Base-by-base conservation (phyloP, 2,113 vertebrate species). In the Pelecanoides urinatrix region DNA sequence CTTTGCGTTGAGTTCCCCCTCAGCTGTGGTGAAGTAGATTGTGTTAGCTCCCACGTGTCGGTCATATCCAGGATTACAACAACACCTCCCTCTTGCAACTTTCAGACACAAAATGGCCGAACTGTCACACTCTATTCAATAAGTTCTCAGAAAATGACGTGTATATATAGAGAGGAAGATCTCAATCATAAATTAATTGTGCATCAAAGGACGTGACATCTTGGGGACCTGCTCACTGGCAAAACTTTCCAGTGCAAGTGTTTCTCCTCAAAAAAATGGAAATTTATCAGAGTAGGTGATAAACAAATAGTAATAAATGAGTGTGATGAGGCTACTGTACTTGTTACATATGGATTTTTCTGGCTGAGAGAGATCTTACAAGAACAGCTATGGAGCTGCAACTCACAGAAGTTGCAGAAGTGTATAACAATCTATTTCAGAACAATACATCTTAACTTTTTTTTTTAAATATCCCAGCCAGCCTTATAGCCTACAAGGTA, bases 231-330 rank as follows among this genome's bases (percentile, higher is more conserved):
- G 42, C 9, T 86, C 27, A 62, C 55, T 75, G 47, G n/a, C 74
- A 96, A 91, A 97, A 73, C 7, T 47, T 72, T 30, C 15, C n/a
- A 12, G 22, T 23, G 13, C 26, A 68, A 74, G 29, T 40, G 22
- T 68, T 75, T 65, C 61, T 78, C 29, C 27, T 56, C 7, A 6
- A 29, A 62, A 86, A 83, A 27, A 10, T 76, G 21, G 47, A 95
- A 96, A 83, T 29, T 56, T 95, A 16, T 45, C 27, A 71, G 22
- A 5, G 75, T 62, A 73, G 59, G 26, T 52, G 62, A 80, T 74
- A 58, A 82, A 77, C 44, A 95, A 93, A 86, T 76, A 95, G 42
- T 44, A 91, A 90, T 47, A 95, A 81, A 76, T 49, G 14, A 74
- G 62, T 42, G 42, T 66, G 59, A 80, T 84, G 44, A 9, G 15